phyloP scores from a whole-genome alignment of 2,888 invertebrate species.

The Lasioglossum lativentre region DNA sequence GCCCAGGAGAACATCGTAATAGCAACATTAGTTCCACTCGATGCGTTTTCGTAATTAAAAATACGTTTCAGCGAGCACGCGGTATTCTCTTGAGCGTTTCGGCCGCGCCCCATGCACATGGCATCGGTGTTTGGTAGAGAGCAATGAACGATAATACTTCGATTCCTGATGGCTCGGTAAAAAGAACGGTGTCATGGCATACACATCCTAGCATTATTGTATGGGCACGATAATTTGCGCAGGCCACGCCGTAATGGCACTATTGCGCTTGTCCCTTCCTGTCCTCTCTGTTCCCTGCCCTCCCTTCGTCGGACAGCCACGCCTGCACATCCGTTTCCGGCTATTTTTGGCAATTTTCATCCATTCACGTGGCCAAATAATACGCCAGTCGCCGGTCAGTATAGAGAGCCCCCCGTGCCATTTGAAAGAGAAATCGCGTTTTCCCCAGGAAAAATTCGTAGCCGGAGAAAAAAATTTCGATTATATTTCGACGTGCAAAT shows the following conservation, averaged over 20 bases:
- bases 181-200: slow-evolving; percentile 39
- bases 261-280: slow-evolving; percentile 34
- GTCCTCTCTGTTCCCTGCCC: background rate
- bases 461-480: slow-evolving; percentile 54
- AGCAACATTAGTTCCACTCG: background rate
- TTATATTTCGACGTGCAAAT: slow-evolving; percentile 53
- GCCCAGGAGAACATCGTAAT: background rate
- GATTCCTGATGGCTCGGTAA: slow-evolving; percentile 12
- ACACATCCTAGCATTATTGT: slow-evolving; percentile 41
- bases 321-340: slow-evolving; percentile 73
- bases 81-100: slow-evolving; percentile 18
- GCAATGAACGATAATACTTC: slow-evolving; percentile 36
- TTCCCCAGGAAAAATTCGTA: slow-evolving; percentile 53
- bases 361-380: slow-evolving; percentile 71
- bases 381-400: slow-evolving; percentile 44
- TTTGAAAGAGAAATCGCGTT: slow-evolving; percentile 71
- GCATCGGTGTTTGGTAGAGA: slow-evolving; percentile 29
- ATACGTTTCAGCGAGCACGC: background rate
- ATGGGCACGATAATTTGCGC: slow-evolving; percentile 61
- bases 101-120: background rate
- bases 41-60: slow-evolving; percentile 7
- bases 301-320: slow-evolving; percentile 49
- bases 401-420: slow-evolving; percentile 32
- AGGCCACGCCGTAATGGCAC: slow-evolving; percentile 64
- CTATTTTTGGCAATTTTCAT: slow-evolving; percentile 79